phyloP scores from a whole-genome alignment of 1,140 invertebrate genomes.

The Bicyclus anynana region DNA sequence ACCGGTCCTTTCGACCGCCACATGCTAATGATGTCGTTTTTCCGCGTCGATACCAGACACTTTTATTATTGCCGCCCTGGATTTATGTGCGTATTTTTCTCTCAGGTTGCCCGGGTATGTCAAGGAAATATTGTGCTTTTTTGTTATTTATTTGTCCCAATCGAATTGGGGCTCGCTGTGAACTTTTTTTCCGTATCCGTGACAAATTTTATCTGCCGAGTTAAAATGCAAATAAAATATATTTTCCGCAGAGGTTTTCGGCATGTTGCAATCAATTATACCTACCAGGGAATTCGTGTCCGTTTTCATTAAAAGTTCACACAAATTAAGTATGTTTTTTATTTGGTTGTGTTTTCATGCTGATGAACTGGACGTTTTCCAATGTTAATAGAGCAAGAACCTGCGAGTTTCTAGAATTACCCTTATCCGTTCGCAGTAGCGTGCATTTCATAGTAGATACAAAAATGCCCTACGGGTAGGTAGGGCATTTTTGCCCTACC shows the following conservation, averaged over 20 bases:
- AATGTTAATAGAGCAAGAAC: too few species aligned
- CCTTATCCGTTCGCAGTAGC: too few species aligned
- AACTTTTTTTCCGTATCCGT: background rate
- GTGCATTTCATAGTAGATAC: too few species aligned
- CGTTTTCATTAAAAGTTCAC: too few species aligned
- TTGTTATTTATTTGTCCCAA: constrained; percentile 1
- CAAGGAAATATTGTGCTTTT: background rate
- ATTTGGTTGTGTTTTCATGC: too few species aligned
- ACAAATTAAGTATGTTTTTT: too few species aligned
- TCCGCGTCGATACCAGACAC: constrained; percentile 27
- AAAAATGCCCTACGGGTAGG: too few species aligned
- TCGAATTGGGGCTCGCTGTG: background rate
- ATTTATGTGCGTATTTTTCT: constrained; percentile 28
- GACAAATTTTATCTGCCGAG: background rate
- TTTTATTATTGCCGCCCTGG: constrained; percentile 16
- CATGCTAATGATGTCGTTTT: constrained; percentile 31
- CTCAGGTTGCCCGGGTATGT: constrained; percentile 1
- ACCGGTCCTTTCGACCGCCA: background rate
- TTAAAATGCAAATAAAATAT: background rate
- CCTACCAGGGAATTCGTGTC: too few species aligned
- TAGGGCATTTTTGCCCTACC: too few species aligned
- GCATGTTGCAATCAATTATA: too few species aligned
- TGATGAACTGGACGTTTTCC: too few species aligned
- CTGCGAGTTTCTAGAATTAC: too few species aligned
- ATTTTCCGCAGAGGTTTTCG: background rate